These are phyloP conservation scores for Atlantisia rogersi DNA, from an alignment of 2,113 vertebrate species.

Conservation along the genomic window DNA sequence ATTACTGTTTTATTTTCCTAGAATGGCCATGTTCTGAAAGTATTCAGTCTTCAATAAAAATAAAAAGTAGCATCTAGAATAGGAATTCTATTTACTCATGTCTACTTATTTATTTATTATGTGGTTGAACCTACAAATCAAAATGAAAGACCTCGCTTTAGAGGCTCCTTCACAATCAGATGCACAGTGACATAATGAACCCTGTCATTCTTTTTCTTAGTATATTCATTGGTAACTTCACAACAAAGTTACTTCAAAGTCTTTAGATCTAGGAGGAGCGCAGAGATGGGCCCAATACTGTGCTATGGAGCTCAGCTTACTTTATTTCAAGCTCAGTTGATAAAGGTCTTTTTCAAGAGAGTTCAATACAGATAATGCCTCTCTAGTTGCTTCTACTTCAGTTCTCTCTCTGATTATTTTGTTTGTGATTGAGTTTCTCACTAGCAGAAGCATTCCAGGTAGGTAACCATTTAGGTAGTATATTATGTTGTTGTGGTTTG, in stretches of 20 bases:
- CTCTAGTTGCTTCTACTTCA: not conserved
- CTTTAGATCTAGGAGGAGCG: not conserved
- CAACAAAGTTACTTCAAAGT: not conserved
- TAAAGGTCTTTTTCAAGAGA: not conserved
- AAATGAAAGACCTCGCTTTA: not conserved
- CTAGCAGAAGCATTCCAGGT: not conserved
- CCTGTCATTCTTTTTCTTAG: not conserved
- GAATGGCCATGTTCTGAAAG: not conserved
- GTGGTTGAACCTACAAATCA: not conserved
- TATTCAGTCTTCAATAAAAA: not conserved
- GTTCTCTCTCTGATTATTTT: not conserved
- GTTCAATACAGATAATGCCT: not conserved
- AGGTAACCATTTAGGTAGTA: not conserved
- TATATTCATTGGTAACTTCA: not conserved
- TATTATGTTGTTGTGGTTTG: not conserved
- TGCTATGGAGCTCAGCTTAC: not conserved
- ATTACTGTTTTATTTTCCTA: not conserved
- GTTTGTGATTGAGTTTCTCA: not conserved
- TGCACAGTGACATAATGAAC: not conserved
- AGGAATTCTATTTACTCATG: not conserved
- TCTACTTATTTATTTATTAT: not conserved
- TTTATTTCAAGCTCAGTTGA: not conserved
- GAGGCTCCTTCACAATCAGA: not conserved
- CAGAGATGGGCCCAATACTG: not conserved
- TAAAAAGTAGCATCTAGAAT: not conserved